A percentile compares a stretch with the other conserved stretches of the same genome.
Conservation (phyloP, 2,888 invertebrate genomes). For the Shargacucullia verbasci region DNA sequence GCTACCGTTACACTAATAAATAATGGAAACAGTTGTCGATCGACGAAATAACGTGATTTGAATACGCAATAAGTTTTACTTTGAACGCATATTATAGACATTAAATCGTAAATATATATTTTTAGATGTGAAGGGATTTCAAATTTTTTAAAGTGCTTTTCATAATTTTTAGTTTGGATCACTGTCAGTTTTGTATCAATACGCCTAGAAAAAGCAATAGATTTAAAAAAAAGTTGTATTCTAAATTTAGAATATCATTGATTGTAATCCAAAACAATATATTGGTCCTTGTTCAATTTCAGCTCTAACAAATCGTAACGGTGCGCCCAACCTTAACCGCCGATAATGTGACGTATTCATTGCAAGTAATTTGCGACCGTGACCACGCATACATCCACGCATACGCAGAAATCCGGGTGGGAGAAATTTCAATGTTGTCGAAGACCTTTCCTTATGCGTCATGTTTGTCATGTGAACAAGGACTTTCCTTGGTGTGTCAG, state of each 20-base stretch:
- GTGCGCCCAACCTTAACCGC: slow-evolving; percentile 14
- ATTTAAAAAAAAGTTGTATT: no score
- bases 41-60: slow-evolving; percentile 35
- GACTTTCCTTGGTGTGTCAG: not conserved
- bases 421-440: slow-evolving; percentile 38
- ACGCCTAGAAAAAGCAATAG: no score
- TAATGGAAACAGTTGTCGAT: slow-evolving; percentile 53
- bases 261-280: no score
- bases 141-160: no score
- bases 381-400: slow-evolving; percentile 43
- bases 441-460: slow-evolving; percentile 40
- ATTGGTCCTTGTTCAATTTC: not conserved
- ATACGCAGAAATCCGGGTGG: slow-evolving; percentile 32
- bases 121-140: no score
- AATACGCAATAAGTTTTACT: slow-evolving; percentile 26
- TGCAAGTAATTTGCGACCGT: slow-evolving; percentile 22
- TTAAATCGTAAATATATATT: no score
- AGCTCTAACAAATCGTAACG: slow-evolving; percentile 3
- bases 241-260: no score
- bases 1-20: slow-evolving; percentile 57
- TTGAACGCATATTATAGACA: slow-evolving; percentile 21
- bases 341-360: slow-evolving; percentile 15
- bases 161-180: no score
- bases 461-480: slow-evolving; percentile 15
- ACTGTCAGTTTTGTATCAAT: no score